Conservation (phyloP, 2,888 invertebrate species). For the Tenthredo livida region DNA sequence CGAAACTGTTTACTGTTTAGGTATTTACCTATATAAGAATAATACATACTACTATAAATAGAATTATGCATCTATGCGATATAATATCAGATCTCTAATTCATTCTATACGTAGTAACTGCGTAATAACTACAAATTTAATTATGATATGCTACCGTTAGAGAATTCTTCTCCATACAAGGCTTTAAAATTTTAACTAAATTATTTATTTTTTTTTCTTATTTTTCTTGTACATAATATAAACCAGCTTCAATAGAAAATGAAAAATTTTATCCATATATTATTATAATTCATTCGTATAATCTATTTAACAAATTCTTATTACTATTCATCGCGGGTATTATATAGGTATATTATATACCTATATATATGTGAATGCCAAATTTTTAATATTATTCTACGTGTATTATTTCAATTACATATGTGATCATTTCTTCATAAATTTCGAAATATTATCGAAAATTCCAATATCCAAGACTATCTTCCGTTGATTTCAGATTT, state of each 20-base stretch:
- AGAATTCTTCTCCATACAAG: not conserved
- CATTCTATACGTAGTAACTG: not conserved
- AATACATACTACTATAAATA: constrained; percentile 11
- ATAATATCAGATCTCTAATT: constrained; percentile 32
- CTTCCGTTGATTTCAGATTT: constrained; percentile 38
- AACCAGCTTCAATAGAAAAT: not conserved
- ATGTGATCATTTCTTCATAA: constrained; percentile 37
- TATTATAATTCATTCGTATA: not conserved
- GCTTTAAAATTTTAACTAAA: not conserved
- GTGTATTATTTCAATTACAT: constrained; percentile 51
- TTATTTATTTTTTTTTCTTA: not conserved
- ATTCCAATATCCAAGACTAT: constrained; percentile 44
- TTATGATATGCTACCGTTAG: not conserved
- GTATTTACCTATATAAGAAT: constrained; percentile 40
- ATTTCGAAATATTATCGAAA: not conserved
- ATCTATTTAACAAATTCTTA: not conserved
- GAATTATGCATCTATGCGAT: not conserved
- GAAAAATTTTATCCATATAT: not conserved
- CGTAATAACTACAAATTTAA: not conserved
- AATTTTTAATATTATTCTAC: constrained; percentile 27
- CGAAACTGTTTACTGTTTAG: constrained; percentile 44
- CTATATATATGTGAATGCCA: not conserved
- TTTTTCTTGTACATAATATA: not conserved
- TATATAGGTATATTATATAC: no score
- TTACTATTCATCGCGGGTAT: not conserved